A percentile compares a stretch with the other conserved stretches of the same genome.
These are phyloP conservation scores for Myiotriccus ornatus DNA, from an alignment of 2,797 vertebrate species.

Conservation along the genomic window DNA sequence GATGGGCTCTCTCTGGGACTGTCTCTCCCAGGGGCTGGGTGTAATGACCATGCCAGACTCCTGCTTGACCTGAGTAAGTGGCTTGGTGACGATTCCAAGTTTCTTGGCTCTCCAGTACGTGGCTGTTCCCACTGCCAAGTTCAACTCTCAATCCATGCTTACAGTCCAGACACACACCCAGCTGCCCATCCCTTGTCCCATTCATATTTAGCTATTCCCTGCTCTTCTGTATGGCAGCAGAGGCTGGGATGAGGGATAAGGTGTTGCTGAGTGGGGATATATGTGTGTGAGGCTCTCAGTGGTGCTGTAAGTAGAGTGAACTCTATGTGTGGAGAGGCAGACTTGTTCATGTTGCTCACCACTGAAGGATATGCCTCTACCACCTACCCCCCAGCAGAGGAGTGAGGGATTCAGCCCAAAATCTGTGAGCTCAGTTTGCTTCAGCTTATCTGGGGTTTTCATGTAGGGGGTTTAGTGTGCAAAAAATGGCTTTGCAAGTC, in stretches of 20 bases:
- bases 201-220: not conserved
- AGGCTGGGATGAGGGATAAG: not conserved
- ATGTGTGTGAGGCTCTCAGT: too few relatives aligned
- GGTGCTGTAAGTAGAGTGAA: not conserved
- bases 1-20: not conserved
- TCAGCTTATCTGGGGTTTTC: not conserved
- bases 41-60: not conserved
- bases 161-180: not conserved
- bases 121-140: not conserved
- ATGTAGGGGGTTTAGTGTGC: accelerated
- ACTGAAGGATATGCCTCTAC: accelerated
- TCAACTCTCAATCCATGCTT: not conserved
- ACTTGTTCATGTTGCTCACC: not conserved
- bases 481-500: not conserved
- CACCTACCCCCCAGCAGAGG: not conserved
- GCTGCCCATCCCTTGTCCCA: not conserved
- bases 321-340: not conserved
- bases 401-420: not conserved
- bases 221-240: not conserved
- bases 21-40: not conserved
- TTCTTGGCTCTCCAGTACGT: not conserved
- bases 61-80: not conserved
- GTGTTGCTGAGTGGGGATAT: not conserved
- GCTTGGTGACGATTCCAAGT: accelerated
- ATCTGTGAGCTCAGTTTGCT: not conserved